Evolutionary conservation across 2,888 invertebrate species (phyloP).

Genomic region (Tiliacea citrago): DNA sequence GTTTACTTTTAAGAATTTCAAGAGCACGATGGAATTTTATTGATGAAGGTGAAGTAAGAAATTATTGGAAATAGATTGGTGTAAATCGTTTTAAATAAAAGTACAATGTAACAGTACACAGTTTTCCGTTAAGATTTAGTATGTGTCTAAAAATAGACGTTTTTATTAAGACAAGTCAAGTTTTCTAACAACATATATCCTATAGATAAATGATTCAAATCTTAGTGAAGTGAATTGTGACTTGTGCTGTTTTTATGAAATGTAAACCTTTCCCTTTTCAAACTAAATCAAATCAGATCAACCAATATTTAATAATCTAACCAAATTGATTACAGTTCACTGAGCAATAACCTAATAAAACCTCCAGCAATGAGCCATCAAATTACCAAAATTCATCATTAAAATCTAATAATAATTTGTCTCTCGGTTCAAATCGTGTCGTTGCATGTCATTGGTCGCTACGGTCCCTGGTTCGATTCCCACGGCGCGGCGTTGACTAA

Average conservation of each 20-base stretch:
- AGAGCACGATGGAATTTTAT: background rate
- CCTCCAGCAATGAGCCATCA: constrained; percentile 21
- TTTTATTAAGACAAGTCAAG: too few relatives aligned
- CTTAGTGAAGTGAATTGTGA: too few relatives aligned
- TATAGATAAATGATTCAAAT: background rate
- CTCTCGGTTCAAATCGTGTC: constrained; percentile 41
- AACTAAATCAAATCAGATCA: background rate
- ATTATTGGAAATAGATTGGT: background rate
- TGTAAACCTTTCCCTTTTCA: background rate
- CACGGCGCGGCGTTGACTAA: constrained; percentile 68
- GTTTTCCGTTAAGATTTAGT: too few relatives aligned
- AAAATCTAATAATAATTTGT: constrained; percentile 40
- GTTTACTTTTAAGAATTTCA: constrained; percentile 14
- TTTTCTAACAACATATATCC: background rate
- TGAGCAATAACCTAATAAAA: constrained; percentile 26
- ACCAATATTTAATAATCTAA: constrained; percentile 1
- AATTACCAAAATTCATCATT: constrained; percentile 35
- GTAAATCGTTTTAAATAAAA: too few relatives aligned
- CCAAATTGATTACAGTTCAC: constrained; percentile 23
- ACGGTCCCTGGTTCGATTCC: constrained; percentile 66
- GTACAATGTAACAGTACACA: too few relatives aligned
- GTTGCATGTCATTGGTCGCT: constrained; percentile 64
- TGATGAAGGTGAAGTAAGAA: background rate
- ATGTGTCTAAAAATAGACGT: too few relatives aligned
- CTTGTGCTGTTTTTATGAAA: too few relatives aligned